Percentiles rank a stretch among this genome's conserved stretches.
Conservation (phyloP, 2,888 invertebrate species). For the Strigamia transsilvanica region DNA sequence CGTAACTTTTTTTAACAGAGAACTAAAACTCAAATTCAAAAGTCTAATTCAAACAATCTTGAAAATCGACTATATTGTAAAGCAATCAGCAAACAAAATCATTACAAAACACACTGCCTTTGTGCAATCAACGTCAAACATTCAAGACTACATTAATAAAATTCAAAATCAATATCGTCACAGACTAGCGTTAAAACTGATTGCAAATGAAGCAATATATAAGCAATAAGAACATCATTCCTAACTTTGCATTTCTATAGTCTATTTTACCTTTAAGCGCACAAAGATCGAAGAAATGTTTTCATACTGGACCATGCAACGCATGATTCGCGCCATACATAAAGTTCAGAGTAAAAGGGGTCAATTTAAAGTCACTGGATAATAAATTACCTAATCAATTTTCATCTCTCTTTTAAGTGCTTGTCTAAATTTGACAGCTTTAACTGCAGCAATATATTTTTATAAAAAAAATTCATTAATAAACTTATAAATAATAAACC, state of each 20-base stretch:
- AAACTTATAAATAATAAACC: no score
- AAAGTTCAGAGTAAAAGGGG: not conserved
- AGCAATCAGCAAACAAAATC: slow-evolving; percentile 23
- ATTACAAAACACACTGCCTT: slow-evolving; percentile 22
- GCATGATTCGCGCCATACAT: no score
- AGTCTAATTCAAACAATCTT: no score
- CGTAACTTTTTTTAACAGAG: no score
- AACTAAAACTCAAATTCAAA: no score
- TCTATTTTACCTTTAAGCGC: no score
- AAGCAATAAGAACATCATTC: not conserved
- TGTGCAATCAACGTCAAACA: not conserved
- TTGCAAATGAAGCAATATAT: not conserved
- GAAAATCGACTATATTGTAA: not conserved
- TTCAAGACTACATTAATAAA: not conserved
- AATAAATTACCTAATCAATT: slow-evolving; percentile 12
- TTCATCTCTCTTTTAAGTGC: not conserved
- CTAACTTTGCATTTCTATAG: no score
- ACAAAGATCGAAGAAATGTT: no score
- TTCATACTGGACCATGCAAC: no score
- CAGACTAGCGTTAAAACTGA: not conserved
- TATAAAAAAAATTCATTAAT: no score
- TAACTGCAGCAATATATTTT: not conserved
- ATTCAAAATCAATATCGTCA: not conserved
- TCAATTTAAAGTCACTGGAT: not conserved
- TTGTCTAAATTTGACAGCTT: slow-evolving; percentile 13